Percentiles rank a stretch among this genome's conserved stretches.
phyloP scores from a whole-genome alignment of 2,113 vertebrate genomes.

The Xerus inauris region DNA sequence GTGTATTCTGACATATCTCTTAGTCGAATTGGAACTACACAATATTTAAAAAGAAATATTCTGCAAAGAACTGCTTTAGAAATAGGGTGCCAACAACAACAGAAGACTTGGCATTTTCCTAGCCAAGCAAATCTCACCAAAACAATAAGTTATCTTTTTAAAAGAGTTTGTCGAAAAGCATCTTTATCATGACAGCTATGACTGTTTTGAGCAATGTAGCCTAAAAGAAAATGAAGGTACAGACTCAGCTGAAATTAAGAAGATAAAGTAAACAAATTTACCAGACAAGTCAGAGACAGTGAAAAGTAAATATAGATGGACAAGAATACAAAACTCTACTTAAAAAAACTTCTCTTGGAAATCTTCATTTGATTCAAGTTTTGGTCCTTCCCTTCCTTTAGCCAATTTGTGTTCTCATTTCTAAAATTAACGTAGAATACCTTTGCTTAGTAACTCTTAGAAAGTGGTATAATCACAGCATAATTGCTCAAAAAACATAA shows the following conservation, averaged over 20 bases:
- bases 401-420: neutral
- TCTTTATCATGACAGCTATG: neutral
- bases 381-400: neutral
- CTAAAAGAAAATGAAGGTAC: constrained; percentile 2
- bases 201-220: neutral
- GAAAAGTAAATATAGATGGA: neutral
- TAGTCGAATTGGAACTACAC: neutral
- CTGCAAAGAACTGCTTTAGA: neutral
- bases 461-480: neutral
- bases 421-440: neutral
- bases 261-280: neutral
- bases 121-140: neutral
- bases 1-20: neutral
- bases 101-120: neutral
- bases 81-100: neutral
- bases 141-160: neutral
- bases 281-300: neutral
- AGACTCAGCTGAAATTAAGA: neutral
- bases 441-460: neutral
- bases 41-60: constrained; percentile 32
- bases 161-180: neutral
- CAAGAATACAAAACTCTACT: neutral
- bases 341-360: constrained; percentile 24
- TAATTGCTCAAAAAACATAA: neutral
- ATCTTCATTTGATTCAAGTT: neutral